phyloP scores from a whole-genome alignment of 2,113 vertebrate species.

The Hiodon alosoides region DNA sequence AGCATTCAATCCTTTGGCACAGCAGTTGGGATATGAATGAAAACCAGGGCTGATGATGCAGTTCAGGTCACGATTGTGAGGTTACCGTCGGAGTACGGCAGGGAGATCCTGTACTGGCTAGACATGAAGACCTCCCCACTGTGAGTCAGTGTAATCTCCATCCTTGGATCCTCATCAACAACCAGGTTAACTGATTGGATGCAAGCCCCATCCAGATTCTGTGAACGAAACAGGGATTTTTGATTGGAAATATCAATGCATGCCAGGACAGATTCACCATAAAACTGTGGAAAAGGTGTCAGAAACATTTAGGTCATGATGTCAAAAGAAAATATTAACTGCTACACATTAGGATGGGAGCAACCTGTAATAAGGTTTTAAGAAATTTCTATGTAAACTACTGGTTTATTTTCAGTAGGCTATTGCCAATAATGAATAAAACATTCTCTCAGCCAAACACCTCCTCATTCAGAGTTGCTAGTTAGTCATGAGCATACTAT shows the following conservation, averaged over 20 bases:
- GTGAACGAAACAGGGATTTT: slow-evolving; percentile 39
- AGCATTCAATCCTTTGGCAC: too few relatives aligned
- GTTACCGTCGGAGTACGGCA: slow-evolving; percentile 87
- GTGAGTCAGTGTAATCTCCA: slow-evolving; percentile 86
- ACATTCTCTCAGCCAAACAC: too few relatives aligned
- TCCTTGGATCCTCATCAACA: slow-evolving; percentile 80
- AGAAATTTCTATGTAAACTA: too few relatives aligned
- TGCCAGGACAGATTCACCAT: neutral
- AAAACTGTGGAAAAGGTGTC: too few relatives aligned
- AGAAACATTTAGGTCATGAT: neutral
- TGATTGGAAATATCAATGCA: slow-evolving; percentile 14
- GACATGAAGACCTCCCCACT: slow-evolving; percentile 82
- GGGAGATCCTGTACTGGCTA: slow-evolving; percentile 85
- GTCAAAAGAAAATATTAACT: too few relatives aligned
- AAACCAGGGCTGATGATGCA: neutral
- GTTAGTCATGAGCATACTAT: too few relatives aligned
- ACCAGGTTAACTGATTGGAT: slow-evolving; percentile 86
- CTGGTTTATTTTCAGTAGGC: too few relatives aligned
- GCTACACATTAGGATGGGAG: too few relatives aligned
- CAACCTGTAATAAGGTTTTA: too few relatives aligned
- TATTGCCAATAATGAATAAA: too few relatives aligned
- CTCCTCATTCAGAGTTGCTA: too few relatives aligned
- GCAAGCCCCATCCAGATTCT: slow-evolving; percentile 90
- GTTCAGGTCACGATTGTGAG: neutral
- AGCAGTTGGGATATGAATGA: too few relatives aligned